These are phyloP conservation scores for Pteronotus mesoamericanus DNA, from an alignment of 2,797 vertebrate species.

Conservation along the genomic window DNA sequence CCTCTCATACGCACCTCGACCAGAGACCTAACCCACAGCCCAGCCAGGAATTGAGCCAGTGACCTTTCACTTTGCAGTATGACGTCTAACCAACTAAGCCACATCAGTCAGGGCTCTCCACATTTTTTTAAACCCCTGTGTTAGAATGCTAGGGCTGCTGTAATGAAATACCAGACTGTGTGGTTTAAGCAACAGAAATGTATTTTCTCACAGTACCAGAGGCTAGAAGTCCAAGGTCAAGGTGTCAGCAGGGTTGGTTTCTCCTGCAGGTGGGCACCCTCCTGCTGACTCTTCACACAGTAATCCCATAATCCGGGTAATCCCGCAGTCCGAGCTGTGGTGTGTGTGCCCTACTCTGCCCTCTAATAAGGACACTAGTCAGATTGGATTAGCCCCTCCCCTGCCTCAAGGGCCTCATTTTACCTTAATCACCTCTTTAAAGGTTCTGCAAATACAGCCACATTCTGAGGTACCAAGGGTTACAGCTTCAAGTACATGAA, in stretches of 20 bases:
- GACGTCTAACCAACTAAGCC: neutral
- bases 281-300: rapidly evolving
- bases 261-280: neutral
- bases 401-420: neutral
- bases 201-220: neutral
- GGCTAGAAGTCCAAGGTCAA: neutral
- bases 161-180: neutral
- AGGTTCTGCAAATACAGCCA: neutral
- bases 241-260: neutral
- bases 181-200: neutral
- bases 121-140: neutral
- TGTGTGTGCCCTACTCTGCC: neutral
- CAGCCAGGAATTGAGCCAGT: neutral
- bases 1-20: neutral
- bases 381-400: neutral
- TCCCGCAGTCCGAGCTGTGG: neutral
- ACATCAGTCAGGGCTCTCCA: neutral
- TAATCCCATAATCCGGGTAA: neutral
- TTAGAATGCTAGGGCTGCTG: neutral
- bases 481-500: no score
- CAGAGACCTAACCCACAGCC: neutral
- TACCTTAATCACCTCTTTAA: neutral
- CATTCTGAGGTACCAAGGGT: neutral
- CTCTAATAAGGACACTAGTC: neutral
- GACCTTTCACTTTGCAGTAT: neutral